Percentiles rank a stretch among this genome's conserved stretches.
Conservation (phyloP, 2,888 invertebrate species). For the Apotomis turbidana region DNA sequence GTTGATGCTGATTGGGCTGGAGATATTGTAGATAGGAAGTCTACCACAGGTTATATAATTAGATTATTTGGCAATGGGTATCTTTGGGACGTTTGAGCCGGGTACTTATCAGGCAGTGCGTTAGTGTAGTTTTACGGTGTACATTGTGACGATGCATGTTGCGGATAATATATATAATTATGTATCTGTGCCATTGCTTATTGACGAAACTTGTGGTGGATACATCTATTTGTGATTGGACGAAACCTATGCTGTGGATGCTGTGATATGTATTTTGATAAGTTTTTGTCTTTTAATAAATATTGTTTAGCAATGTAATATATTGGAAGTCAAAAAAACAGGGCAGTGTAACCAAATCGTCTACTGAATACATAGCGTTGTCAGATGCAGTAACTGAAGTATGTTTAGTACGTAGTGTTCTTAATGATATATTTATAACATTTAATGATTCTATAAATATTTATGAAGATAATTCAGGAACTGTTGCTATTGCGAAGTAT, state of each 20-base stretch:
- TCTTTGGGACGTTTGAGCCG: conserved; percentile 20
- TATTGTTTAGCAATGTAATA: no score
- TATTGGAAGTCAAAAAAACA: conserved; percentile 42
- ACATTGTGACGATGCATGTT: no score
- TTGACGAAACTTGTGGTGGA: no score
- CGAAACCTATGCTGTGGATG: no score
- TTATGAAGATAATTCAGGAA: conserved; percentile 46
- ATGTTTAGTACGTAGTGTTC: conserved; percentile 14
- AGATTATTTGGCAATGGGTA: conserved; percentile 42
- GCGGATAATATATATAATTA: no score
- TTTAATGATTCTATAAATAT: conserved; percentile 42
- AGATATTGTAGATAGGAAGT: conserved; percentile 33
- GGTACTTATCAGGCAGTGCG: no score
- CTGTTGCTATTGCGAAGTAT: conserved; percentile 43
- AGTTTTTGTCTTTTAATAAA: no score
- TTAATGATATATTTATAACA: conserved; percentile 28
- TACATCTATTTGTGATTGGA: no score
- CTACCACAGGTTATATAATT: conserved; percentile 41
- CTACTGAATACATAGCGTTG: conserved; percentile 44
- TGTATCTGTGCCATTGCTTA: no score
- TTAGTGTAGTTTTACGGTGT: no score
- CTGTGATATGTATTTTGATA: no score
- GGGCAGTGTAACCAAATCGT: conserved; percentile 43
- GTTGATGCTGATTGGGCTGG: conserved; percentile 36
- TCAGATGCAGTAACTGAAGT: conserved; percentile 43